phyloP scores from a whole-genome alignment of 2,797 vertebrate genomes.

The Lacerta agilis region DNA sequence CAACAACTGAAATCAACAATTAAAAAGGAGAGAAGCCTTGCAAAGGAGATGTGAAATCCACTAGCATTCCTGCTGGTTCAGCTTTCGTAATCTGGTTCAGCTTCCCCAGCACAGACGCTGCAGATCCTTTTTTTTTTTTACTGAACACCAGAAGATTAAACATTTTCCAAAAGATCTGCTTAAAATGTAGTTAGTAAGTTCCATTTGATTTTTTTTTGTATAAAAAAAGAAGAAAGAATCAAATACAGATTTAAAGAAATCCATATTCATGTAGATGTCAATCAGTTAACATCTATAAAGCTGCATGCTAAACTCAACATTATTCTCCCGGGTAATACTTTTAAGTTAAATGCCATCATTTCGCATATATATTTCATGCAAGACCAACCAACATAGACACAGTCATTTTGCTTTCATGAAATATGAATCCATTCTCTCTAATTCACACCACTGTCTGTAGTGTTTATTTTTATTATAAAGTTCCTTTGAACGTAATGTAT shows the following conservation, averaged over 20 bases:
- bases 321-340: slow-evolving; percentile 49
- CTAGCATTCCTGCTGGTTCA: slow-evolving; percentile 8
- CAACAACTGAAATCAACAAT: slow-evolving; percentile 34
- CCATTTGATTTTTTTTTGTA: slow-evolving; percentile 51
- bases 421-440: slow-evolving; percentile 34
- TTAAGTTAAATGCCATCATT: slow-evolving; percentile 53
- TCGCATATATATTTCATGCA: slow-evolving; percentile 36
- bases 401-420: slow-evolving; percentile 34
- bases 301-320: slow-evolving; percentile 46
- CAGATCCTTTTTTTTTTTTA: slow-evolving; percentile 34
- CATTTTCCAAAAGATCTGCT: slow-evolving; percentile 47
- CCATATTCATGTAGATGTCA: slow-evolving; percentile 59
- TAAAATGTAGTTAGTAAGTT: slow-evolving; percentile 52
- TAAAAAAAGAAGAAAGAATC: slow-evolving; percentile 42
- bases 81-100: slow-evolving; percentile 14
- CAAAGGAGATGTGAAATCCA: slow-evolving; percentile 30
- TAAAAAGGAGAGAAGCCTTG: slow-evolving; percentile 29
- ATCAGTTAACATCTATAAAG: slow-evolving; percentile 56
- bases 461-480: slow-evolving; percentile 70
- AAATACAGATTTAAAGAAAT: slow-evolving; percentile 59
- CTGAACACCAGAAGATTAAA: slow-evolving; percentile 37
- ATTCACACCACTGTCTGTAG: background rate
- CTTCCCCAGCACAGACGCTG: background rate
- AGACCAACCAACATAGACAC: slow-evolving; percentile 45
- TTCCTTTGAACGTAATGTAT: slow-evolving; percentile 53